Base-by-base conservation (phyloP, 2,888 invertebrate species). In the Athalia cordata region DNA sequence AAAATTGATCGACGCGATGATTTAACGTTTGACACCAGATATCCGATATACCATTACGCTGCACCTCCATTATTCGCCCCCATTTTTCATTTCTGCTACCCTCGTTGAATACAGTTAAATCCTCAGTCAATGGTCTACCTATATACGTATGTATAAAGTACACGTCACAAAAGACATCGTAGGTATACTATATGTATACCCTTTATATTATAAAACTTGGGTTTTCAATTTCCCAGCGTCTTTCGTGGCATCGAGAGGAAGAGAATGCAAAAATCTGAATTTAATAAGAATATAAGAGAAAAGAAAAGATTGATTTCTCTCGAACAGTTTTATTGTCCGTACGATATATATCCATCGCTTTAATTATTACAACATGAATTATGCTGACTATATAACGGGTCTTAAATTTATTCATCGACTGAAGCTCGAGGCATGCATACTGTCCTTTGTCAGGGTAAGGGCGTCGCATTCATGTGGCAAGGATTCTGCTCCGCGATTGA, bases 1-100 rank as follows among this genome's bases (percentile, higher is more conserved):
- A 64, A 75, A 75, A 75, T 75, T 75, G 62, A 75, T 75, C 75
- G 75, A 75, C 47, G 75, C 62, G 59, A 75, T 62, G 75, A 75
- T 75, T 75, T 50, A 50, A 75, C 75, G 75, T 75, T 75, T 75
- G 75, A 75, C 75, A 72, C 61, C 59, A 61, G 47, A 72, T 29
- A 29, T 72, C 59, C 59, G 45, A 72, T 47, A 15, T 29, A 43
- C n/a, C 47, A 13, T 55, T 68, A 64, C 43, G 43, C 15, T 66
- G 52, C 67, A 15, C 4, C 50, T 72, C 72, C 72, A 59, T 72
- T 72, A 72, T 72, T 72, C 72, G 13, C 57, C 9, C 50, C 72
- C 72, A 72, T 59, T 72, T 72, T 72, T 72, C 72, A 45, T 59
- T 29, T 59, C 47, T 45, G 65, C 8, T 29, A n/a, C 55, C 50